Evolutionary conservation across 2,888 invertebrate genomes (phyloP), one percentile per base, ranked within the genome.

Genomic region (Yponomeuta cagnagella): DNA sequence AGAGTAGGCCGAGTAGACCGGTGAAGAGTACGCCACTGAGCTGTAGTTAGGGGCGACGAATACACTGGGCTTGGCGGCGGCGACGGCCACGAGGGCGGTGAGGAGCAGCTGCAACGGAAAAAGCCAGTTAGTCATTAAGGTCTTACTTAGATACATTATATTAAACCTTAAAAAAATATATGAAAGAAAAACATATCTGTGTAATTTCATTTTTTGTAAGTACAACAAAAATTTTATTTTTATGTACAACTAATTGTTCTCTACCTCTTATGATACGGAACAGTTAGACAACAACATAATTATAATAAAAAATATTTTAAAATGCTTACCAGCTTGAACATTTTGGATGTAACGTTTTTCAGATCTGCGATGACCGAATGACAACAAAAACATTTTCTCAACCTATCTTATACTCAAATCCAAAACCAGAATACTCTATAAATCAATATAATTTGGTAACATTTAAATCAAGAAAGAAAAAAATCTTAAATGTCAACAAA

Each of bases 61-160:
- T 8, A 37, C 71, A 63, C 30, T 10, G 12, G 89, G 68, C 80
- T 85, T 78, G 80, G 87, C 78, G 81, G 85, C 75, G 80, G 85
- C 72, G 79, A 86, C 3, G 80, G 87, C 77, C 84, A 79, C 71
- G 71, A 79, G 72, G 73, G 78, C 75, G 71, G 79, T 74, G 72
- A 79, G 74, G 68, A 78, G 31, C 2, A 68, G 12, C 68, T 68
- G 68, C 10, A 52, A 68, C 2, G 48, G 52, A 48, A 3, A 68
- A 10, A n/a, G 48, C 33, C 37, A 37, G 31, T 65, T 30, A 65
- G 31, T 31, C 65, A 2, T 12, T 30, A 10, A 43, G 43, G 1
- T 43, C 6, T 43, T 43, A 63, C n/a, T 63, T 63, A 63, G 33
- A 33, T 33, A 4, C 33, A 33, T 33, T 33, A 23, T 23, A 23